Evolutionary conservation across 2,113 vertebrate genomes (phyloP).

Genomic region (Melanerpes formicivorus): DNA sequence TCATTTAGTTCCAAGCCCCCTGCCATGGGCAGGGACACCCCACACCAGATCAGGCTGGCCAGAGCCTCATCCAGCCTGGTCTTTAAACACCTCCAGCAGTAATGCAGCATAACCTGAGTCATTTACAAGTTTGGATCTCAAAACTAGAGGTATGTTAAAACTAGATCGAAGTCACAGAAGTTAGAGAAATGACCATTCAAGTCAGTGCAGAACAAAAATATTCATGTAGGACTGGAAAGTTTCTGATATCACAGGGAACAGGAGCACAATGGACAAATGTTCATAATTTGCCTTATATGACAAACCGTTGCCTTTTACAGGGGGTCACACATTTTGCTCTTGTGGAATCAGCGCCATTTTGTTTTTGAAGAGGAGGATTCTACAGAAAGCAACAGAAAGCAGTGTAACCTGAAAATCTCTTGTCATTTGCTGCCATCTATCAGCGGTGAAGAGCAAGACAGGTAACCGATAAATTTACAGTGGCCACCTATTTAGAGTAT

Average conservation of each 20-base stretch:
- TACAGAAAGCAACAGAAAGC: not conserved
- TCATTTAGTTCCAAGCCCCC: too few species aligned
- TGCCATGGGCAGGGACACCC: too few species aligned
- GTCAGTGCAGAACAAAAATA: not conserved
- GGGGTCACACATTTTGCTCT: not conserved
- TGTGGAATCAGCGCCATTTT: slow-evolving; percentile 18
- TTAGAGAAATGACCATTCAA: not conserved
- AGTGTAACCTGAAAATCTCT: not conserved
- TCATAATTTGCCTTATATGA: not conserved
- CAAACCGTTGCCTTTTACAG: not conserved
- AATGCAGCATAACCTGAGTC: not conserved
- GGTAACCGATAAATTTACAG: not conserved
- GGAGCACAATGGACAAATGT: not conserved
- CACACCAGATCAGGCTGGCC: too few species aligned
- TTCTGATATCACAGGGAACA: not conserved
- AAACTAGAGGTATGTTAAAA: not conserved
- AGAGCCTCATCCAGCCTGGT: too few species aligned
- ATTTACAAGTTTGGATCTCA: not conserved
- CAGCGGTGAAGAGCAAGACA: slow-evolving; percentile 29
- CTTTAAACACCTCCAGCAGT: not conserved
- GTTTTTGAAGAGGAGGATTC: not conserved
- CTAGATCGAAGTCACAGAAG: rapidly evolving
- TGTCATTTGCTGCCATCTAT: slow-evolving; percentile 70
- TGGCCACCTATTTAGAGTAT: not conserved
- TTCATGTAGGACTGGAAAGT: not conserved